Base-by-base conservation (phyloP, 2,113 vertebrate genomes). In the Corythoichthys haematopterus region DNA sequence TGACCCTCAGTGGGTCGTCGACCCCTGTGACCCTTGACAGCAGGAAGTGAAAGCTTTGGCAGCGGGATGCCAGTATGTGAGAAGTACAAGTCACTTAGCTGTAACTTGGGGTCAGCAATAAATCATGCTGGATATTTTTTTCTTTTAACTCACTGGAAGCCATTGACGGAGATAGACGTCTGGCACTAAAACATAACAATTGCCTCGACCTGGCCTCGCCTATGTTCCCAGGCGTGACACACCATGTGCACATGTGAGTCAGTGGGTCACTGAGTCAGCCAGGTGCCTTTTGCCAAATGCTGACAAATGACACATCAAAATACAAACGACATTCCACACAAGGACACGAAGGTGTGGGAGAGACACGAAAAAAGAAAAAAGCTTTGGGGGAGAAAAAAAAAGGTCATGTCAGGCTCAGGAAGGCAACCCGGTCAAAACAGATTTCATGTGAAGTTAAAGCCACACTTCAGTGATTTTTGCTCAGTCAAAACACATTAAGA, bases 21-120 rank as follows among this genome's bases (percentile, higher is more conserved):
- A 87, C 86, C 79, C 14, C 38, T 46, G 6, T 79, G 85, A 89
- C 79, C 85, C 85, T 65, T 87, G 85, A 86, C 84, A 66, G 72
- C 77, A 80, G 84, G 84, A 88, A 87, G 81, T 79, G 75, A 84
- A 88, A 84, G 82, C 77, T 71, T 66, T 63, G 76, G 76, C 70
- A 46, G 78, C 46, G 43, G 88, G 83, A 82, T 84, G 51, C 74
- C 68, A 60, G 35, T 35, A 79, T 81, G 91, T 28, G 77, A 91
- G 82, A 88, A 87, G 78, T 81, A 79, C 68, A 62, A 51, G 75
- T 50, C 3, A 13, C 13, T 15, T 50, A 16, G 14, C 47, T 3
- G 47, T 15, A 50, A 50, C 47, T 15, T 4, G 13, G 13, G 47
- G 47, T 48, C 4, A 61, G 71, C 50, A 52, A 52, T 52, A 52